Evolutionary conservation across 2,113 vertebrate species (phyloP).

Genomic region (Calonectris borealis): DNA sequence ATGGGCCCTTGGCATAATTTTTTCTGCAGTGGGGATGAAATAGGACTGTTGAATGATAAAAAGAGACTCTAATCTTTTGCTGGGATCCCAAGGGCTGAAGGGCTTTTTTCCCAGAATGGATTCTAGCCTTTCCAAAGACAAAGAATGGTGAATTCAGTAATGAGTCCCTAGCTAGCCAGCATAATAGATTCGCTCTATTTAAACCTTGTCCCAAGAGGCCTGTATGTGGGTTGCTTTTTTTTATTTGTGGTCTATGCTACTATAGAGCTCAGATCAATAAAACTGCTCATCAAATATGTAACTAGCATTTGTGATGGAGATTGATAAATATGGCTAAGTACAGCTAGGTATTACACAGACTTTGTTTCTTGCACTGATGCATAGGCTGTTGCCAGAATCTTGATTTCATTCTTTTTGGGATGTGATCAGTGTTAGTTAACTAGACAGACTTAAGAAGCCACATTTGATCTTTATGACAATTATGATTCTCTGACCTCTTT

Average conservation of each 20-base stretch:
- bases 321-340: not conserved
- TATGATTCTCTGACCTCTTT: not conserved
- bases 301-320: not conserved
- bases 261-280: not conserved
- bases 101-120: not conserved
- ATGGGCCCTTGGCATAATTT: not conserved
- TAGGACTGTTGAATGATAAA: not conserved
- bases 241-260: not conserved
- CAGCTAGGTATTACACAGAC: not conserved
- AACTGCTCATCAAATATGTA: not conserved
- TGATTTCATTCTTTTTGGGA: not conserved
- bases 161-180: conserved; percentile 8
- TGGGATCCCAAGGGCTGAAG: not conserved
- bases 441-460: not conserved
- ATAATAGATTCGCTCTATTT: not conserved
- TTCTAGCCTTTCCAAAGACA: conserved; percentile 19
- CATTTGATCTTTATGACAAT: not conserved
- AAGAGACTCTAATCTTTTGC: not conserved
- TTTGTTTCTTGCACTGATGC: not conserved
- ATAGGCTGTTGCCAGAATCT: not conserved
- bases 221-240: not conserved
- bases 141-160: not conserved
- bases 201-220: not conserved
- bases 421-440: not conserved
- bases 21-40: not conserved